Percentiles rank a stretch among this genome's conserved stretches.
These are phyloP conservation scores for Ochotona princeps DNA, from an alignment of 2,113 vertebrate species.

Conservation along the genomic window DNA sequence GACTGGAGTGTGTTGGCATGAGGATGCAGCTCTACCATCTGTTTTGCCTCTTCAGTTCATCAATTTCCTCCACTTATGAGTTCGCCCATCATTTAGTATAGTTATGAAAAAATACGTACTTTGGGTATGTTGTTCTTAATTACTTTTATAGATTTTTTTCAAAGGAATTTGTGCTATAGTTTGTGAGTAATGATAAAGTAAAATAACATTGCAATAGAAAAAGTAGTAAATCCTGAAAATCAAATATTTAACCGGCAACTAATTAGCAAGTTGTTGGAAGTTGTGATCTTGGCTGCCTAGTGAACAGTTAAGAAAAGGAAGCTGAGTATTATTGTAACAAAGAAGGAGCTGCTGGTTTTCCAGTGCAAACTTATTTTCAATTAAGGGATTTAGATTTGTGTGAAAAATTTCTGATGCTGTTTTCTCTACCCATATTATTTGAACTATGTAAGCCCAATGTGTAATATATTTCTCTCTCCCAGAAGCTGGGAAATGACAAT, in stretches of 20 bases:
- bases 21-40: constrained; percentile 63
- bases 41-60: constrained; percentile 67
- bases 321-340: neutral
- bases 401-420: constrained; percentile 4
- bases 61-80: constrained; percentile 55
- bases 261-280: constrained; percentile 56
- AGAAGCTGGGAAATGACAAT: constrained; percentile 1
- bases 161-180: constrained; percentile 47
- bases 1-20: constrained; percentile 64
- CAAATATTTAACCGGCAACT: constrained; percentile 55
- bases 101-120: constrained; percentile 59
- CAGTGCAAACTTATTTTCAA: neutral
- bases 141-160: constrained; percentile 60
- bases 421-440: constrained; percentile 20
- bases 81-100: constrained; percentile 23
- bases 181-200: constrained; percentile 44
- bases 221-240: constrained; percentile 49
- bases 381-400: constrained; percentile 26
- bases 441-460: constrained; percentile 29
- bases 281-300: neutral
- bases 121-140: constrained; percentile 63
- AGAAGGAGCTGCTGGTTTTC: neutral
- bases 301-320: neutral
- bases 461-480: neutral
- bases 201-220: constrained; percentile 31